Evolutionary conservation across 2,888 invertebrate species (phyloP).

Genomic region (Epinotia nisella): DNA sequence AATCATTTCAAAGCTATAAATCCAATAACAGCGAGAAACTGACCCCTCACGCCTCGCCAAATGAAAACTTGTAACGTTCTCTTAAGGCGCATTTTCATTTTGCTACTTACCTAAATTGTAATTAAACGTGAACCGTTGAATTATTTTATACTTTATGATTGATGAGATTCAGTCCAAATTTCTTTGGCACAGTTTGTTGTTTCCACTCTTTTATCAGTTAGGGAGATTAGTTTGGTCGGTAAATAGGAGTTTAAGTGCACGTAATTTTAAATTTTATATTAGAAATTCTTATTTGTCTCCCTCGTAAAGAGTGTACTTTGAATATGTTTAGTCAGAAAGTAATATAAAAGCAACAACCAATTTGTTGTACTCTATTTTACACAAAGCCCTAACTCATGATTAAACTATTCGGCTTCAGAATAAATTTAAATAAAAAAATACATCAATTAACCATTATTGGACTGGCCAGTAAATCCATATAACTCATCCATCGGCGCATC

Average conservation of each 20-base stretch:
- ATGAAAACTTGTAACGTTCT: conserved; percentile 60
- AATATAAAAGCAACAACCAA: neutral
- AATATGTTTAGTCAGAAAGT: neutral
- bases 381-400: neutral
- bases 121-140: conserved; percentile 55
- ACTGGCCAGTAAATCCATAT: conserved; percentile 21
- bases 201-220: conserved; percentile 60
- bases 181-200: conserved; percentile 51
- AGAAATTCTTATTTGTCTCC: neutral
- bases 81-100: conserved; percentile 60
- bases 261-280: conserved; percentile 19
- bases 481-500: conserved; percentile 53
- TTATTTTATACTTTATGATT: conserved; percentile 60
- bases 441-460: conserved; percentile 30
- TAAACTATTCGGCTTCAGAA: conserved; percentile 17
- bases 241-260: conserved; percentile 13
- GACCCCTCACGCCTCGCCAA: conserved; percentile 51
- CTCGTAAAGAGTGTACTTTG: neutral
- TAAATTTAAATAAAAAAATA: conserved; percentile 31
- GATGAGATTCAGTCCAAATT: conserved; percentile 52
- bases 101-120: conserved; percentile 53
- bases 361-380: neutral
- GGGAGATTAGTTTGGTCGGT: conserved; percentile 20
- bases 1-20: conserved; percentile 61
- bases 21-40: conserved; percentile 48